These are phyloP conservation scores for Crocodylus rhombifer DNA, from an alignment of 2,797 vertebrate genomes.

Conservation along the genomic window DNA sequence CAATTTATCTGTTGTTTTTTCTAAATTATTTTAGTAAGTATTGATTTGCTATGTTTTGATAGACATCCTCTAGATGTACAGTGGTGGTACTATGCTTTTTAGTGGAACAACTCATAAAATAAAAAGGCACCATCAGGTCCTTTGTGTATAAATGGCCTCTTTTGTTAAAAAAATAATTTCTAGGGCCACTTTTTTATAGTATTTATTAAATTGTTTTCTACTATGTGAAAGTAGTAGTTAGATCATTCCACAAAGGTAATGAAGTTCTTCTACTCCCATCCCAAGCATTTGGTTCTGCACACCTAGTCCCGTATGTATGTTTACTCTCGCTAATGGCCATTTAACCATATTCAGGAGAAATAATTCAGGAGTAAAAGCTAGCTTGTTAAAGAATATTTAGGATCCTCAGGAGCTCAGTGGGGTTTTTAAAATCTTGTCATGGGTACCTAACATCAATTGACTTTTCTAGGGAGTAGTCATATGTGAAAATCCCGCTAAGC, in stretches of 20 bases:
- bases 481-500: too few species aligned
- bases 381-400: too few species aligned
- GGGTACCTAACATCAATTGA: too few species aligned
- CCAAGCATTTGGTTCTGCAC: neutral
- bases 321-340: too few species aligned
- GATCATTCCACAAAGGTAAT: neutral
- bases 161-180: neutral
- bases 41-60: conserved; percentile 47
- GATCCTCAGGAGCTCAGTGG: too few species aligned
- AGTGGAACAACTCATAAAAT: neutral
- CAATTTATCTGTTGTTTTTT: conserved; percentile 26
- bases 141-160: neutral
- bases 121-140: neutral
- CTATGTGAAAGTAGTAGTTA: neutral
- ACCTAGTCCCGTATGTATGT: neutral
- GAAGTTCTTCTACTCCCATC: neutral
- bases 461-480: too few species aligned
- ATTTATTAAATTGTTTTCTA: too few species aligned
- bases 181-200: neutral
- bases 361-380: too few species aligned
- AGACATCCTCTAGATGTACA: conserved; percentile 14
- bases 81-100: neutral
- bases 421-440: too few species aligned
- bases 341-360: too few species aligned
- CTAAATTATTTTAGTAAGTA: conserved; percentile 65